These are phyloP conservation scores for Aphaenogaster floridana DNA, from an alignment of 1,140 invertebrate genomes.

Conservation along the genomic window DNA sequence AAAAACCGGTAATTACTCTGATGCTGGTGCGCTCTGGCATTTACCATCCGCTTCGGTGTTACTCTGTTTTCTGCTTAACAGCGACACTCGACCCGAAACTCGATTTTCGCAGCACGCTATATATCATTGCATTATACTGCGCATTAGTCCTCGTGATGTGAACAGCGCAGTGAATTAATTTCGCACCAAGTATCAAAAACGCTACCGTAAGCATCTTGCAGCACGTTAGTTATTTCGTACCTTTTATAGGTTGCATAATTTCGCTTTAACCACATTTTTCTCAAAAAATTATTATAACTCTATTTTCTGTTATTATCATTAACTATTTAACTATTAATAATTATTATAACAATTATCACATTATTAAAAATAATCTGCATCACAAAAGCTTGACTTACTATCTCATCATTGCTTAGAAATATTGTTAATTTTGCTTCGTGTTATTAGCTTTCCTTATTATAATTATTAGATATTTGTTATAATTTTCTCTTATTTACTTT, in stretches of 20 bases:
- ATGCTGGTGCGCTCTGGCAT: slow-evolving; percentile 73
- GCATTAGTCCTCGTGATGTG: slow-evolving; percentile 48
- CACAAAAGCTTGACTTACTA: not conserved
- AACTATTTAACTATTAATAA: not conserved
- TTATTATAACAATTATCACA: not conserved
- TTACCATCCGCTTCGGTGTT: slow-evolving; percentile 74
- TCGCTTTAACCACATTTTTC: not conserved
- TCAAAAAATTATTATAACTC: slow-evolving; percentile 16
- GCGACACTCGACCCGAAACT: slow-evolving; percentile 62
- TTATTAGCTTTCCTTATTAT: not conserved
- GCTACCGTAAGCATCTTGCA: slow-evolving; percentile 11
- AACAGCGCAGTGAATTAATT: slow-evolving; percentile 55
- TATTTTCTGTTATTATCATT: not conserved
- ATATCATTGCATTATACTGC: slow-evolving; percentile 50
- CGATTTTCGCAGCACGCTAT: slow-evolving; percentile 60
- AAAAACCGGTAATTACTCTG: slow-evolving; percentile 81
- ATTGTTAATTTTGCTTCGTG: not conserved
- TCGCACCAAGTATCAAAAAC: slow-evolving; percentile 39
- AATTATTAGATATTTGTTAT: not conserved
- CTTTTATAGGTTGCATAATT: slow-evolving; percentile 30
- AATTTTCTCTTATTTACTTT: not conserved
- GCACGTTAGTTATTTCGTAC: not conserved
- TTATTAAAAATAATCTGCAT: slow-evolving; percentile 3
- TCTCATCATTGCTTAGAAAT: not conserved
- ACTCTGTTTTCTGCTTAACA: slow-evolving; percentile 67